Percentiles rank a stretch among this genome's conserved stretches.
phyloP scores from a whole-genome alignment of 2,113 vertebrate genomes.

The Gnathonemus longibarbis region DNA sequence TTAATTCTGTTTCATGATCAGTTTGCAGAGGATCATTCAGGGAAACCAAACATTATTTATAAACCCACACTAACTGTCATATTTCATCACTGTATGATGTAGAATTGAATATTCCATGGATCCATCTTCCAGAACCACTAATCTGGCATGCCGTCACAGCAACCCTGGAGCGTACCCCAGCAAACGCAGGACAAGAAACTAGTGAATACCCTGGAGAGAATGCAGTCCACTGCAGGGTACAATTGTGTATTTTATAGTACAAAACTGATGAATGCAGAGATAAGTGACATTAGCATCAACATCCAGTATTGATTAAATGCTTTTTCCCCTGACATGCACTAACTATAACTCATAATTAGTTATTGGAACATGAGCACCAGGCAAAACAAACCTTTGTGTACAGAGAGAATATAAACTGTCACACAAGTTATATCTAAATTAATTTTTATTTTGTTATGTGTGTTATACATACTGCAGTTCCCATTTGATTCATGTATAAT shows the following conservation, averaged over 20 bases:
- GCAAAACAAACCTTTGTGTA: not conserved
- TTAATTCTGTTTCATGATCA: not conserved
- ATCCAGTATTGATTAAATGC: not conserved
- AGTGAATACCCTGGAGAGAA: not conserved
- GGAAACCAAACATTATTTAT: not conserved
- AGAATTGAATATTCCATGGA: not conserved
- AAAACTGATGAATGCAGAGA: not conserved
- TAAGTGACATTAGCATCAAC: not conserved
- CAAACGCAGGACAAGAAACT: not conserved
- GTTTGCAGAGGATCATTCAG: not conserved
- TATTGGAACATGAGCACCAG: not conserved
- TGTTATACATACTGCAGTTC: not conserved
- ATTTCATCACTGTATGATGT: not conserved
- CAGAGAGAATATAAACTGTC: not conserved
- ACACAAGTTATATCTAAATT: not conserved
- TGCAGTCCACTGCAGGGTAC: not conserved
- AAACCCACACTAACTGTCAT: not conserved
- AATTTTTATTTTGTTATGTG: not conserved
- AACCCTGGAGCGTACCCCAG: not conserved
- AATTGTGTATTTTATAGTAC: not conserved
- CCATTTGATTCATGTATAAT: not conserved
- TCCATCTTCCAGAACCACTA: not conserved
- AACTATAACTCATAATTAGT: not conserved
- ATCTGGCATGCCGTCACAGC: not conserved
- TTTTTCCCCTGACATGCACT: not conserved